Base-by-base conservation (phyloP, 2,797 vertebrate genomes). In the Antrozous pallidus region DNA sequence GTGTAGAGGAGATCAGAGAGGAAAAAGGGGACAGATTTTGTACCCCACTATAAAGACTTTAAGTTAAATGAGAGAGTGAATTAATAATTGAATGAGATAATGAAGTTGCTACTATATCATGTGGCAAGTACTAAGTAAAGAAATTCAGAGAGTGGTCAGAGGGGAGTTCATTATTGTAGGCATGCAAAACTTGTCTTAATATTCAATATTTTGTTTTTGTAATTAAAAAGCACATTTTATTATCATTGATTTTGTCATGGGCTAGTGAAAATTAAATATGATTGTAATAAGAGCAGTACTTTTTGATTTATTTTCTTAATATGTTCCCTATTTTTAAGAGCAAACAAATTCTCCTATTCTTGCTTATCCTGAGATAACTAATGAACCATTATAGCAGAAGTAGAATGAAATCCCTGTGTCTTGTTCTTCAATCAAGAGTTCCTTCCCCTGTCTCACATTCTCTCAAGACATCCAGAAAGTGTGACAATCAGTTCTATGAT, bases 141-240 rank as follows among this genome's bases (percentile, higher is more conserved):
- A 81, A 73, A 58, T 82, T 88, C 63, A 82, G n/a, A 70, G 28
- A 17, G 0, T 73, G 24, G 8, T 70, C 65, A 45, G 45, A 51
- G 58, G 31, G 20, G 6, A 85, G 13, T 14, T 28, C 24, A 74
- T 33, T 58, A 56, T 26, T 58, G 24, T 38, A 82, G 5, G 33
- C 13, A 51, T 85, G 92, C 33, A 90, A 70, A 88, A 63, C 61
- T 17, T 79, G 36, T 81, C 88, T 92, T 69, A 95, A 78, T 85
- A 79, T 47, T 74, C 33, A 7, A 67, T 42, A 47, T 73, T 80
- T 69, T 89, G 13, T 69, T 73, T 91, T 88, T 75, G 31, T 40
- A 94, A 26, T 94, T 83, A 82, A 70, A 87, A 93, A 28, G 12
- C 85, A 8, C 6, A 31, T 61, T 81, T 92, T 88, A 51, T 4